Evolutionary conservation across 2,797 vertebrate species (phyloP).

Genomic region (Rhinoraja longicauda): DNA sequence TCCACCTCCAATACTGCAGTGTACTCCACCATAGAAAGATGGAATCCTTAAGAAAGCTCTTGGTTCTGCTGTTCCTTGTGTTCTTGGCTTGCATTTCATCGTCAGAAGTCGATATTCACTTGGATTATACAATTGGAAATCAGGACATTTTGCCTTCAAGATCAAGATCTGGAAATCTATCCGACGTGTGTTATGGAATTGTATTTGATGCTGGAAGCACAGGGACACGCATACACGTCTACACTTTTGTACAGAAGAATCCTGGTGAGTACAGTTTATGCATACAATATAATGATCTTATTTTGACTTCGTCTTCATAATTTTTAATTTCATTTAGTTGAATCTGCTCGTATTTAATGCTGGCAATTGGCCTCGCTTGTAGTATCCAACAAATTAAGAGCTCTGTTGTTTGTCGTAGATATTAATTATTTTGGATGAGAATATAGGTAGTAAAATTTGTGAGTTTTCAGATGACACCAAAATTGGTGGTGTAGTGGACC

Average conservation of each 20-base stretch:
- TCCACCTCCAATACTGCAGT: background rate
- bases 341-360: background rate
- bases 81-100: conserved; percentile 60
- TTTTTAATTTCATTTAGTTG: background rate
- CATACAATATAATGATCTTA: background rate
- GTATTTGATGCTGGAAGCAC: conserved; percentile 98
- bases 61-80: conserved; percentile 55
- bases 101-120: conserved; percentile 56
- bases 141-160: conserved; percentile 57
- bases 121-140: conserved; percentile 54
- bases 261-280: conserved; percentile 65
- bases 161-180: conserved; percentile 56
- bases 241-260: conserved; percentile 86
- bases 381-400: background rate
- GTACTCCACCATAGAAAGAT: conserved; percentile 50
- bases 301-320: background rate
- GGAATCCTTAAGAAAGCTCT: conserved; percentile 54
- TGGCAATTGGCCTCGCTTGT: background rate
- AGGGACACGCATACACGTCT: conserved; percentile 93
- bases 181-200: conserved; percentile 77
- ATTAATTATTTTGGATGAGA: too few species aligned
- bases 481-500: too few species aligned
- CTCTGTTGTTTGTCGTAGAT: too few species aligned
- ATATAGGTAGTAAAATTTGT: too few species aligned
- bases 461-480: too few species aligned